Evolutionary conservation across 2,888 invertebrate species (phyloP).

Genomic region (Rambutsinella grinnellia): DNA sequence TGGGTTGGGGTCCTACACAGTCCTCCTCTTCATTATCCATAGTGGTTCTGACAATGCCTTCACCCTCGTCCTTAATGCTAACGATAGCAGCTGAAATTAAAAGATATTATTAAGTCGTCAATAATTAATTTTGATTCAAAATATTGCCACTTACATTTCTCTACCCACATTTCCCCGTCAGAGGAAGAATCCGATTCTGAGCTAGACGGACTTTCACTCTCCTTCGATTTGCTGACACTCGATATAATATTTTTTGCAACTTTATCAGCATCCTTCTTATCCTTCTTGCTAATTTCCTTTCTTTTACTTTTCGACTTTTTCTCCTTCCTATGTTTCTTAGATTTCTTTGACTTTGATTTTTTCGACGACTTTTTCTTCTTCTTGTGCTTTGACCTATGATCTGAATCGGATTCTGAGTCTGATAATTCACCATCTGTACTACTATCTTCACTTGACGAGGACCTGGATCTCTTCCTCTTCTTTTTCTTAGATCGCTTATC

Average conservation of each 20-base stretch:
- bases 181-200: slow-evolving; percentile 35
- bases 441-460: slow-evolving; percentile 16
- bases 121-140: background rate
- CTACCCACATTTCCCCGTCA: slow-evolving; percentile 61
- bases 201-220: slow-evolving; percentile 12
- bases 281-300: slow-evolving; percentile 11
- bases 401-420: slow-evolving; percentile 31
- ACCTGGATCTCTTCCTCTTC: slow-evolving; percentile 36
- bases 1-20: slow-evolving; percentile 77
- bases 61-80: slow-evolving; percentile 16
- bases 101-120: background rate
- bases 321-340: slow-evolving; percentile 50
- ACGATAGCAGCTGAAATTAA: slow-evolving; percentile 19
- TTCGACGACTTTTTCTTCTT: slow-evolving; percentile 59
- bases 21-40: slow-evolving; percentile 70
- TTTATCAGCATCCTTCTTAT: slow-evolving; percentile 50
- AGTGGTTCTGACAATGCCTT: too few species aligned
- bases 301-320: slow-evolving; percentile 20
- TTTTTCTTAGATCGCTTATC: slow-evolving; percentile 43
- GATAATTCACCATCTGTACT: slow-evolving; percentile 43
- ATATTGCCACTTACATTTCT: slow-evolving; percentile 53
- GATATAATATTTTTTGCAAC: slow-evolving; percentile 53
- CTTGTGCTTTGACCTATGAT: slow-evolving; percentile 42
- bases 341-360: slow-evolving; percentile 47
- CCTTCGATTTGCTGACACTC: slow-evolving; percentile 23